Evolutionary conservation across 2,888 invertebrate genomes (phyloP), one percentile per base, ranked within the genome.

Genomic region (Drosophila flavopinicola): DNA sequence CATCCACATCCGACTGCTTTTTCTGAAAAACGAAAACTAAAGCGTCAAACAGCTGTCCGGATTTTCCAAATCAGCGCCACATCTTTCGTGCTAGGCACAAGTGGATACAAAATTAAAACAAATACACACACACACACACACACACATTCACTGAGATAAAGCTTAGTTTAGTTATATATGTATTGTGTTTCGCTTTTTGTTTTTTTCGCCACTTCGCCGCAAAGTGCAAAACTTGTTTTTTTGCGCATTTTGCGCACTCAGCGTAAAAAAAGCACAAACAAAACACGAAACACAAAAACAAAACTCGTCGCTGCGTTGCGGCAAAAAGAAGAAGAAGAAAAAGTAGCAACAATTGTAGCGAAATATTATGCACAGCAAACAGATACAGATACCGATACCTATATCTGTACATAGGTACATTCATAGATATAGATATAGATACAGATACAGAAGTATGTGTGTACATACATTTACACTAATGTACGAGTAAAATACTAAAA

Each of bases 201-300:
- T 41, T 29, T 33, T 37, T 73, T 71, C 45, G 38, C 41, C 35
- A 37, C 47, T 70, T 79, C 49, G 80, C 79, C 64, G 65, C 71
- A 68, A 82, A 67, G 83, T 77, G 84, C 80, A 80, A 80, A 80
- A 80, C 80, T 84, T 73, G 82, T 85, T 83, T 82, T 82, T 82
- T 78, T 78, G 77, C 85, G 78, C 85, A 82, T 85, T 85, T 85
- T 82, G 82, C 79, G 85, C 83, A 79, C 83, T 79, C 75, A 78
- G 77, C 83, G 83, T 78, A 66, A 85, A 85, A 71, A 61, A 61
- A 29, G 49, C 20, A 63, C 48, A 58, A 52, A 57, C 44, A 53
- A 42, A 64, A 57, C 52, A 66, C 56, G 67, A 70, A 66, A 59
- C 20, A 60, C 61, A 66, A 71, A 59, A 74, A 78, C 56, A 65